Conservation (phyloP, 2,113 vertebrate genomes). For the Benitochromis conjunctus region DNA sequence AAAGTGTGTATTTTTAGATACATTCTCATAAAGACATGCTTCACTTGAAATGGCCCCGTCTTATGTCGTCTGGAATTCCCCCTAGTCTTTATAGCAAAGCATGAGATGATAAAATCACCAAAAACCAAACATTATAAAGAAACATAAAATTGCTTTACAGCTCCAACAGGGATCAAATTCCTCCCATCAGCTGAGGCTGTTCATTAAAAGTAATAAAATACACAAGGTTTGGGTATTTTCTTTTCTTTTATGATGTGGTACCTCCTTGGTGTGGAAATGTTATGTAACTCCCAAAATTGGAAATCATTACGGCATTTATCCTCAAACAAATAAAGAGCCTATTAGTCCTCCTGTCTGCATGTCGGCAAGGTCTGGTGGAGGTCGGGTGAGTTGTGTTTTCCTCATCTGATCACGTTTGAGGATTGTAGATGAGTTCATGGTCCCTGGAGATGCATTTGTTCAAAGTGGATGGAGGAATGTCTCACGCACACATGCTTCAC, state of each 20-base stretch:
- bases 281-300: slow-evolving; percentile 15
- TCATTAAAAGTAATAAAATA: slow-evolving; percentile 24
- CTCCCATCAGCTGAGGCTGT: neutral
- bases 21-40: slow-evolving; percentile 16
- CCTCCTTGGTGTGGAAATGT: slow-evolving; percentile 26
- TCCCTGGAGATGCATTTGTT: slow-evolving; percentile 24
- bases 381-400: slow-evolving; percentile 16
- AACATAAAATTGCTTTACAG: slow-evolving; percentile 4
- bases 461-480: slow-evolving; percentile 8
- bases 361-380: slow-evolving; percentile 12
- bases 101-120: slow-evolving; percentile 16
- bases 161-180: slow-evolving; percentile 27
- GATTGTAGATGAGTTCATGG: slow-evolving; percentile 37
- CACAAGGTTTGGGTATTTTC: neutral
- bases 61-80: slow-evolving; percentile 15
- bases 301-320: slow-evolving; percentile 11
- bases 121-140: neutral
- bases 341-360: neutral
- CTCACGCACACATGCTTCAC: neutral
- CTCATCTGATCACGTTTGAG: neutral
- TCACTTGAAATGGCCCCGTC: neutral
- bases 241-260: neutral
- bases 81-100: slow-evolving; percentile 25
- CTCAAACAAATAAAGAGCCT: neutral
- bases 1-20: slow-evolving; percentile 19